Evolutionary conservation across 1,140 invertebrate species (phyloP), one percentile per base, ranked within the genome.

Genomic region (Drosophila funebris): DNA sequence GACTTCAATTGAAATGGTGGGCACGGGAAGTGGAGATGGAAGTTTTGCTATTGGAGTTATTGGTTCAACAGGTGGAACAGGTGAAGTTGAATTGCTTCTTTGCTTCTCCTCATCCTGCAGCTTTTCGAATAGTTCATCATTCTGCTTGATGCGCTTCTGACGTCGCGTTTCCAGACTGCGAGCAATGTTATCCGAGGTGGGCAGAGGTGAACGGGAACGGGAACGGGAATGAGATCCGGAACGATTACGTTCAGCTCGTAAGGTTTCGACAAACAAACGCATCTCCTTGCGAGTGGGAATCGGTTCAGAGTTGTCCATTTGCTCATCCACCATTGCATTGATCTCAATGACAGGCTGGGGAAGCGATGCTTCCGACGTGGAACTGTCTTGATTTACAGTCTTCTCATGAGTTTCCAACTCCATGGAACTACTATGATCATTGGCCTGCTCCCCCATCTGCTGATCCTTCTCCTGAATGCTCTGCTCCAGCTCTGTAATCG

Each of bases 111-210:
- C 66, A 0, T 74, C 60, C 1, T 64, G 66, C 0, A 90, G 64
- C 60, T 81, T 75, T 24, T 89, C 89, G 4, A 75, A 54, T 1
- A 90, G 11, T 6, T 90, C 81, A 39, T 90, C 89, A 13, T 90
- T 90, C 4, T 90, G 90, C 16, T 71, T 61, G 5, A 87, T 90
- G 13, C 82, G 74, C 33, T 75, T 90, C 0, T 54, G 41, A 1
- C 89, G 61, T 0, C 89, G 43, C 2, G 54, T 73, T 29, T 90
- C 84, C 33, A 90, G 22, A 6, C 89, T 90, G 39, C 78, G 80
- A 8, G 62, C 52, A 4, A 90, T 67, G 36, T 90, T 90, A 18
- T 76, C 81, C 0, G 89, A 52, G 0, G 89, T 90, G n/a, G 90
- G 90, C 37, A 90, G 36, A 0, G 89, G 89, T 0, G 88, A 90